Evolutionary conservation across 2,113 vertebrate genomes (phyloP).

Genomic region (Tyto alba): DNA sequence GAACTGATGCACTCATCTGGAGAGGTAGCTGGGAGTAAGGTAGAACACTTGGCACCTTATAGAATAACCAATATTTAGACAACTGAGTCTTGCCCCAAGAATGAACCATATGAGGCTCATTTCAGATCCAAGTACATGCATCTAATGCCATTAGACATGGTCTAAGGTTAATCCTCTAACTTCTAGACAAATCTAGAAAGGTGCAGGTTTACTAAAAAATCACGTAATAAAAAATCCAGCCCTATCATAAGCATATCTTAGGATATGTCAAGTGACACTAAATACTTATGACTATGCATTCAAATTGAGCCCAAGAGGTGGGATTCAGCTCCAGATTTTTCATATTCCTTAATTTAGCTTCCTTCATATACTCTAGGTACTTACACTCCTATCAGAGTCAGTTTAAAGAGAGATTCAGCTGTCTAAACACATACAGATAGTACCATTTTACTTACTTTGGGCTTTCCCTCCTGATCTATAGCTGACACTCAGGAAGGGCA

Average conservation of each 20-base stretch:
- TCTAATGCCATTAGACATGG: neutral
- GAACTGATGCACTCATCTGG: neutral
- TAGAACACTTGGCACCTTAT: neutral
- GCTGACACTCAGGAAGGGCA: neutral
- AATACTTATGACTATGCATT: neutral
- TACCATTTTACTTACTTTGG: neutral
- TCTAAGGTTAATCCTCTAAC: neutral
- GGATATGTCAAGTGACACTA: neutral
- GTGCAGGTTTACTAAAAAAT: neutral
- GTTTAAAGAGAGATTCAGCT: neutral
- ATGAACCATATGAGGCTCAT: neutral
- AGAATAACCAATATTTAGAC: neutral
- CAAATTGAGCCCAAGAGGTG: neutral
- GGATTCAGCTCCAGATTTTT: neutral
- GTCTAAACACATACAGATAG: neutral
- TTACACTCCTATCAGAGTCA: neutral
- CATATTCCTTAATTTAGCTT: neutral
- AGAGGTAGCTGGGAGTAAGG: neutral
- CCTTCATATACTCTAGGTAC: neutral
- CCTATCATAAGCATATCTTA: neutral
- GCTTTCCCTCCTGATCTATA: neutral
- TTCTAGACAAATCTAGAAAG: neutral
- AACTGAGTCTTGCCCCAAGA: neutral
- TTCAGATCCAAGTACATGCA: neutral
- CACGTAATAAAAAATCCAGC: neutral